Evolutionary conservation across 2,113 vertebrate species (phyloP).

Genomic region (Sinocyclocheilus anshuiensis): DNA sequence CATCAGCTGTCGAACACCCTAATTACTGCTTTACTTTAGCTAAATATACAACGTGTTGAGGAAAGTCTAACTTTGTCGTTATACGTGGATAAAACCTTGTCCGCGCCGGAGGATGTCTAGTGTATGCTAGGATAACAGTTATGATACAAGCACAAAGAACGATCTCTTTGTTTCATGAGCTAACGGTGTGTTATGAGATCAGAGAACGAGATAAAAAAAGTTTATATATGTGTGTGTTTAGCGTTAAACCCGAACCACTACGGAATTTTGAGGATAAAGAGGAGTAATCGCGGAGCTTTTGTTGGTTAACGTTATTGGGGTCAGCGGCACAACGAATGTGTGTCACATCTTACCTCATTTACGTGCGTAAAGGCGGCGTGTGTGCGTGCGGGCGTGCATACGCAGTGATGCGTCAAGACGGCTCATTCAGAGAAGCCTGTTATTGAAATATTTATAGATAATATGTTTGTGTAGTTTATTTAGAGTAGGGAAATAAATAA

Average conservation of each 20-base stretch:
- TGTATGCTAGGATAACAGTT: not conserved
- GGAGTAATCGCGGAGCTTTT: not conserved
- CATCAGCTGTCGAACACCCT: not conserved
- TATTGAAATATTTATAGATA: not conserved
- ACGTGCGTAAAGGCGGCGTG: slow-evolving; percentile 18
- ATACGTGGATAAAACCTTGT: not conserved
- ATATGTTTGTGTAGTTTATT: not conserved
- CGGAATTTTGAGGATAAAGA: not conserved
- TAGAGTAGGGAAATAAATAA: not conserved
- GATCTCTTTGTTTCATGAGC: slow-evolving; percentile 32
- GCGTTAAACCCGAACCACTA: not conserved
- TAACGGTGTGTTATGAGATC: not conserved
- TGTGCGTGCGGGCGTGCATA: not conserved
- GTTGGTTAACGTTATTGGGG: slow-evolving; percentile 48
- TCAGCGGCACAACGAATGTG: slow-evolving; percentile 45
- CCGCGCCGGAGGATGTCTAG: not conserved
- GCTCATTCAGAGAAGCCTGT: not conserved
- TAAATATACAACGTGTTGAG: not conserved
- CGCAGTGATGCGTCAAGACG: slow-evolving; percentile 1
- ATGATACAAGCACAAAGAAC: slow-evolving; percentile 38
- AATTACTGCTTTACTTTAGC: not conserved
- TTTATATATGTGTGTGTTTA: not conserved
- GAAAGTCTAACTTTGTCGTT: not conserved
- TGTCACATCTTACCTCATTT: slow-evolving; percentile 44
- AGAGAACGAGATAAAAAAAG: not conserved